A percentile compares a stretch with the other conserved stretches of the same genome.
Conservation (phyloP, 2,113 vertebrate genomes). For the Vimba vimba region DNA sequence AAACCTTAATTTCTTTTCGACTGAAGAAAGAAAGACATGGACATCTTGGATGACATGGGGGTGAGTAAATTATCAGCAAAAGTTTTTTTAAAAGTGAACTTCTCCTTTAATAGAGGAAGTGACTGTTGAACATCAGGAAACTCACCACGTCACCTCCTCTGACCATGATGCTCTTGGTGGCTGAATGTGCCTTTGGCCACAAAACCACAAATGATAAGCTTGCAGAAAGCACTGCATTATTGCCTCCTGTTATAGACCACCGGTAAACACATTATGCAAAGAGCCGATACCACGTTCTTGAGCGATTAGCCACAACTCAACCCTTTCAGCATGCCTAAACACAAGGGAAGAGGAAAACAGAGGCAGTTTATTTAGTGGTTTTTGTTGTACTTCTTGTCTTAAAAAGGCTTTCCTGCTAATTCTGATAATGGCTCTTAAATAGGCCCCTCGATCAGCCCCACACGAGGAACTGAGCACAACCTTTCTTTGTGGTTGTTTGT, state of each 20-base stretch:
- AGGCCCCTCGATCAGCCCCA: constrained; percentile 26
- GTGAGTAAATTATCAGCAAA: too few relatives aligned
- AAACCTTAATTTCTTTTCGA: too few relatives aligned
- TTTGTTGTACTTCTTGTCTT: constrained; percentile 16
- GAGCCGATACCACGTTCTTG: constrained; percentile 66
- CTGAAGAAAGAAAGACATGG: too few relatives aligned
- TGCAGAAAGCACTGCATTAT: constrained; percentile 54
- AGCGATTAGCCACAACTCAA: constrained; percentile 59
- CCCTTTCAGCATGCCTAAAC: constrained; percentile 33
- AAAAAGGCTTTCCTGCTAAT: constrained; percentile 36
- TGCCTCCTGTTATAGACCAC: constrained; percentile 63
- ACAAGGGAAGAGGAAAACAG: constrained; percentile 21
- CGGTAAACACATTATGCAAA: constrained; percentile 61
- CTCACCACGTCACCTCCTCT: background rate
- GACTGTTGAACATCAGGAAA: constrained; percentile 1
- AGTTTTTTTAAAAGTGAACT: too few relatives aligned
- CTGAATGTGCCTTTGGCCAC: constrained; percentile 63
- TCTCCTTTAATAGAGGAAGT: too few relatives aligned
- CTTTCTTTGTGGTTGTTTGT: constrained; percentile 57
- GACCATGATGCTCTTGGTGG: constrained; percentile 17
- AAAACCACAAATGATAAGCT: constrained; percentile 69
- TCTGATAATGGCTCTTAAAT: constrained; percentile 47
- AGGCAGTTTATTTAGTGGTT: constrained; percentile 33
- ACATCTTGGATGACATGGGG: too few relatives aligned
- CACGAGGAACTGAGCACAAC: constrained; percentile 21